A percentile compares a stretch with the other conserved stretches of the same genome.
Conservation (phyloP, 2,113 vertebrate species). For the Leptobrachium ailaonicum region DNA sequence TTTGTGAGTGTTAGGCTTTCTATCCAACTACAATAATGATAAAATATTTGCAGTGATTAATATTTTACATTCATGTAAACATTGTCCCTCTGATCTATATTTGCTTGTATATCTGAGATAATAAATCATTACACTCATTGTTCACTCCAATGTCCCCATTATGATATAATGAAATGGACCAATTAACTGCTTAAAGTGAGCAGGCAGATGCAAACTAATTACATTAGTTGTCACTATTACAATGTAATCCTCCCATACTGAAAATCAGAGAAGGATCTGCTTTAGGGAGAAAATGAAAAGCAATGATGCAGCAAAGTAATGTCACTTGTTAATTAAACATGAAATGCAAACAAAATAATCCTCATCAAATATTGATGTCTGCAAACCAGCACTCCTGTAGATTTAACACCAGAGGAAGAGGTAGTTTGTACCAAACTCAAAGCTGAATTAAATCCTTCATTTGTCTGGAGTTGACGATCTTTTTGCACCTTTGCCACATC, state of each 20-base stretch:
- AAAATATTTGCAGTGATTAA: too few species aligned
- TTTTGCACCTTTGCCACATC: too few species aligned
- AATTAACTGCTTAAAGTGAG: conserved; percentile 20
- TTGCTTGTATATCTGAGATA: too few species aligned
- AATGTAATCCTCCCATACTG: neutral
- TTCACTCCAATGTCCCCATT: neutral
- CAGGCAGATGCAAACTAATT: neutral
- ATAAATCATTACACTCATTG: too few species aligned
- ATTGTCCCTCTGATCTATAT: too few species aligned
- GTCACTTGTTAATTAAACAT: neutral
- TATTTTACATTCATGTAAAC: too few species aligned
- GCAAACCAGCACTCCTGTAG: neutral
- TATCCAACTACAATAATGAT: too few species aligned
- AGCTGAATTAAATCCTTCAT: too few species aligned
- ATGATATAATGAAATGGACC: conserved; percentile 20
- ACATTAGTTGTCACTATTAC: neutral
- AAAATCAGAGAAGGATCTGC: too few species aligned
- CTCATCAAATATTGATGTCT: neutral
- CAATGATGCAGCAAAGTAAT: neutral
- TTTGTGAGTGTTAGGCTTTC: too few species aligned
- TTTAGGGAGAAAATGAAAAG: neutral
- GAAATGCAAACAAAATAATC: neutral
- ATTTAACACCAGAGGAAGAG: neutral
- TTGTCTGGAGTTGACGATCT: too few species aligned
- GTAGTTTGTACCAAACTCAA: neutral